Conservation (phyloP, 2,888 invertebrate genomes). For the Plebejus melissa region DNA sequence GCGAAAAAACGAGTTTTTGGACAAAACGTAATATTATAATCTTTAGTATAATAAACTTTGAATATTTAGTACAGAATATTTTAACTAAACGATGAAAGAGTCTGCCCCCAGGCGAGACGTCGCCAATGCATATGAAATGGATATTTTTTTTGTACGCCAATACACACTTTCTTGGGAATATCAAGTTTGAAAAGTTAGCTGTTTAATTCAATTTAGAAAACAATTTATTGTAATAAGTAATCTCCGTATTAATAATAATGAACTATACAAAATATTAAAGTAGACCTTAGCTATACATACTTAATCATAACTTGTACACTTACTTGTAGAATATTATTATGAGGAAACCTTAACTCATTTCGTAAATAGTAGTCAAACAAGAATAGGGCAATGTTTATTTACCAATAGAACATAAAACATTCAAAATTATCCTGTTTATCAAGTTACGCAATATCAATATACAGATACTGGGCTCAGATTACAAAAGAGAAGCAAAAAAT, state of each 20-base stretch:
- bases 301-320: neutral
- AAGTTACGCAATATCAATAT: neutral
- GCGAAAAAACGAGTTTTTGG: slow-evolving; percentile 1
- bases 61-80: neutral
- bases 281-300: neutral
- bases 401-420: neutral
- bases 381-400: neutral
- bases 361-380: neutral
- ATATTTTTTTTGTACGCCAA: neutral
- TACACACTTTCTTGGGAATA: neutral
- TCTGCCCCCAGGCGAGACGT: neutral
- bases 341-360: neutral
- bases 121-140: neutral
- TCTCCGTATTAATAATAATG: no score
- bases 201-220: neutral
- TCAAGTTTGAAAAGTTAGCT: neutral
- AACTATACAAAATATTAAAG: no score
- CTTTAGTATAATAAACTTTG: neutral
- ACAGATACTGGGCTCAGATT: no score
- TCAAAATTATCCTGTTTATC: neutral
- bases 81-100: slow-evolving; percentile 4
- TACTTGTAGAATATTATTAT: no score
- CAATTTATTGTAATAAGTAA: no score
- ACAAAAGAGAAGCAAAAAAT: neutral
- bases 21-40: neutral